Evolutionary conservation across 1,140 invertebrate genomes (phyloP), one percentile per base, ranked within the genome.

Genomic region (Drosophila kikkawai): DNA sequence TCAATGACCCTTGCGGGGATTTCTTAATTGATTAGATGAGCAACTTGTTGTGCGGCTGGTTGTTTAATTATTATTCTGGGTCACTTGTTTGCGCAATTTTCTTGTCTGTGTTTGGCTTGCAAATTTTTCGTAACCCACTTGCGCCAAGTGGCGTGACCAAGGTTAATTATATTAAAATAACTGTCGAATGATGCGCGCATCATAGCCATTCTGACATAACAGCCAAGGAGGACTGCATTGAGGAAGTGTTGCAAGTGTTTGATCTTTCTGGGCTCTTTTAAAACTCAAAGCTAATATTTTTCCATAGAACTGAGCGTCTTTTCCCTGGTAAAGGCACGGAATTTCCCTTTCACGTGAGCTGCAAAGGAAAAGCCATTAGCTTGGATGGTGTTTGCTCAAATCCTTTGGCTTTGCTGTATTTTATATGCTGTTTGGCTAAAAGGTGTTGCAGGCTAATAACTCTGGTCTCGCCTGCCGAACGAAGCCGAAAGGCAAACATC

Each of bases 391-490:
- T 78, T 87, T 87, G 80, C 63, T 64, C 15, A 68, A 75, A 68
- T 60, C 61, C 68, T 75, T 77, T 59, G 69, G 22, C 12, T 71
- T 34, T 57, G 9, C 12, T 37, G 9, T n/a, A 48, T 36, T 37
- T 73, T 50, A 50, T 50, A 48, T 55, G 34, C 22, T 75, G 32
- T 57, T 70, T 57, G 44, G 34, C 17, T 77, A 69, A 71, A 87
- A 87, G 84, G 84, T 87, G 84, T 87, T 76, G 80, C 77, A 66
- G 84, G 53, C 84, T 87, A 88, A 88, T 87, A 88, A 88, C 84
- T 87, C 74, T 77, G 73, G 66, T 77, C 84, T 66, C 50, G 69
- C 71, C 60, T 57, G 48, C 75, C 57, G 60, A 68, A 58, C 47
- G 68, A 83, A 65, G 80, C 77, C 59, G 48, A 69, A 88, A 83